phyloP scores from a whole-genome alignment of 2,113 vertebrate genomes.

The Peromyscus leucopus region DNA sequence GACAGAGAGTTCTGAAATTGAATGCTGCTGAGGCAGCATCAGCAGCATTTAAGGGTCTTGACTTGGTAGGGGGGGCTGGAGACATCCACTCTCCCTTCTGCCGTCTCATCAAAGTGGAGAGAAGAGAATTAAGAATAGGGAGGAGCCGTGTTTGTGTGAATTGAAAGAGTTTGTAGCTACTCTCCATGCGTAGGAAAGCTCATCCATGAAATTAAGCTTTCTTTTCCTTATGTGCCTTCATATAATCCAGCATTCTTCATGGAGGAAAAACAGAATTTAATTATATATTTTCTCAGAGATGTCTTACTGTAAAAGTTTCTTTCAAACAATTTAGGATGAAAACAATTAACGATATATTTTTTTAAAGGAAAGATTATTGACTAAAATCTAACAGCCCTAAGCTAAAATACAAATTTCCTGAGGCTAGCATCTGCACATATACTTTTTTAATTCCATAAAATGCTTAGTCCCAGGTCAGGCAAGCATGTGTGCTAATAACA shows the following conservation, averaged over 20 bases:
- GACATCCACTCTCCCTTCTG: constrained; percentile 48
- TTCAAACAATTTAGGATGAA: constrained; percentile 10
- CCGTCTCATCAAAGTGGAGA: constrained; percentile 67
- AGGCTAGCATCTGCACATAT: not conserved
- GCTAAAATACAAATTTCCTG: not conserved
- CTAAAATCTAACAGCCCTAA: constrained; percentile 24
- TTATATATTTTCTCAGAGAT: constrained; percentile 36
- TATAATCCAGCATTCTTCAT: constrained; percentile 33
- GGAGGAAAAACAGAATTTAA: constrained; percentile 60
- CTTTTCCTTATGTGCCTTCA: not conserved
- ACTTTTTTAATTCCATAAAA: not conserved
- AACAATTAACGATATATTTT: not conserved
- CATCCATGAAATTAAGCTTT: constrained; percentile 77
- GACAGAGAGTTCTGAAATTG: constrained; percentile 55
- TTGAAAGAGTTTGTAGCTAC: constrained; percentile 61
- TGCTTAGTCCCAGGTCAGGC: not conserved
- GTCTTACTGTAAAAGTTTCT: constrained; percentile 54
- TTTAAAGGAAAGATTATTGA: not conserved
- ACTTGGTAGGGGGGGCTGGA: constrained; percentile 35
- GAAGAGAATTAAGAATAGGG: constrained; percentile 61
- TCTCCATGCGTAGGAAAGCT: constrained; percentile 71
- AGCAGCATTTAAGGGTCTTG: constrained; percentile 61
- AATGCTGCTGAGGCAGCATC: constrained; percentile 48
- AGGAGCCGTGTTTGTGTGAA: constrained; percentile 59
- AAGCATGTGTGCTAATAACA: not conserved